Evolutionary conservation across 2,113 vertebrate species (phyloP), one percentile per base, ranked within the genome.

Genomic region (Thomomys bottae): DNA sequence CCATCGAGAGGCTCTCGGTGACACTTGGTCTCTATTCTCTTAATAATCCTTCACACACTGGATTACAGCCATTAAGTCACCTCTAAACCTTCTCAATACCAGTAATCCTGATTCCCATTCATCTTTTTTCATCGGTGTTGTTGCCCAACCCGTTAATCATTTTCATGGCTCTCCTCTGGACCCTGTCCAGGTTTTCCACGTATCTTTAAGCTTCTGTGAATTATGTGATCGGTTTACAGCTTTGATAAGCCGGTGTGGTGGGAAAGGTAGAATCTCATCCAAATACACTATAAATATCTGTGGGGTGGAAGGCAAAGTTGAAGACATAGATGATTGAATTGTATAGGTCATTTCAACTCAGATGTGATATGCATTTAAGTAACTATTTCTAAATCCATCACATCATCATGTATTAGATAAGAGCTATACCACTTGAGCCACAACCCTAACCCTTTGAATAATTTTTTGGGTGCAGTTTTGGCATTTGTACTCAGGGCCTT

Each of bases 191-290:
- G 89, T 95, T 96, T 90, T 92, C 93, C 94, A 97, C 78, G 84
- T 96, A 96, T 96, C 96, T 96, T 96, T 95, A 97, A 96, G 92
- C 95, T 93, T 93, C 92, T 97, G 92, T 97, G 93, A 97, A 93
- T 95, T 97, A 97, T 96, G 96, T 95, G 96, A 95, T 91, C 77
- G 9, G 83, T 96, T 96, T 96, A 97, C 84, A 93, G 96, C 94
- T 95, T 42, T 95, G 96, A 97, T 95, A 97, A 96, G 92, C 87
- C 89, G 91, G 84, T 72, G 36, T 92, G 54, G 93, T 93, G 14
- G 54, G 92, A 96, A 92, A 95, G 66, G 89, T 89, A 93, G 87
- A 94, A 89, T 92, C 92, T 95, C 96, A 96, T 96, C 96, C 90
- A 68, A 83, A 84, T 70, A 84, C 77, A 95, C 85, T 84, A 61